A percentile compares a stretch with the other conserved stretches of the same genome.
phyloP scores from a whole-genome alignment of 1,140 invertebrate species.

The Cyclina sinensis region DNA sequence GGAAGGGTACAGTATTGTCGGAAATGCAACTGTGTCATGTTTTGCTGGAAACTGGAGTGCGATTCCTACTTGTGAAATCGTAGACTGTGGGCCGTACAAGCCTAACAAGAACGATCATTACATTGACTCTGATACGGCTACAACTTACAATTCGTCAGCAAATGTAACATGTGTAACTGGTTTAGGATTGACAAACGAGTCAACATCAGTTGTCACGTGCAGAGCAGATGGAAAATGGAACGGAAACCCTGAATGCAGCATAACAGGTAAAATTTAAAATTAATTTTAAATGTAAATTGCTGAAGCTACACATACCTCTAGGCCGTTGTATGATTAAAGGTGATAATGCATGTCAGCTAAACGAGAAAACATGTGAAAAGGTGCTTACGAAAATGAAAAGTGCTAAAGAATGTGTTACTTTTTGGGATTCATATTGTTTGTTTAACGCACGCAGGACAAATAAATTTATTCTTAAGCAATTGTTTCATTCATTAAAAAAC shows the following conservation, averaged over 20 bases:
- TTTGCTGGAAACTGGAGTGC: not conserved
- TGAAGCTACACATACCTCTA: too few relatives aligned
- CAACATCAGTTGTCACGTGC: not conserved
- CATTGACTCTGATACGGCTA: not conserved
- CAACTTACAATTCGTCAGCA: not conserved
- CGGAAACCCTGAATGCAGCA: not conserved
- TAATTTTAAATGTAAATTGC: not conserved
- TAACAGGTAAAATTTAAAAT: constrained; percentile 9
- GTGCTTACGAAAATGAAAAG: too few relatives aligned
- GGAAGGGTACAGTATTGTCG: not conserved
- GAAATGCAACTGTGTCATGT: not conserved
- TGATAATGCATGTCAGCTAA: too few relatives aligned
- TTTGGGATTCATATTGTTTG: too few relatives aligned
- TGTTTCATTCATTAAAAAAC: too few relatives aligned
- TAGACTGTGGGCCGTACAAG: not conserved
- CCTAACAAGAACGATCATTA: not conserved
- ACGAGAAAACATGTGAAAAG: too few relatives aligned
- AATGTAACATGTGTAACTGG: not conserved
- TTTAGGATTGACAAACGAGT: not conserved
- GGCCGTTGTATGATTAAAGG: too few relatives aligned
- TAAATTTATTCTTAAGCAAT: too few relatives aligned
- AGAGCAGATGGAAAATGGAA: not conserved
- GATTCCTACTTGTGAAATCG: not conserved
- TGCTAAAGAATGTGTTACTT: too few relatives aligned
- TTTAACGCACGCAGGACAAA: too few relatives aligned